phyloP scores from a whole-genome alignment of 2,888 invertebrate species.

The Parelbella ahira region DNA sequence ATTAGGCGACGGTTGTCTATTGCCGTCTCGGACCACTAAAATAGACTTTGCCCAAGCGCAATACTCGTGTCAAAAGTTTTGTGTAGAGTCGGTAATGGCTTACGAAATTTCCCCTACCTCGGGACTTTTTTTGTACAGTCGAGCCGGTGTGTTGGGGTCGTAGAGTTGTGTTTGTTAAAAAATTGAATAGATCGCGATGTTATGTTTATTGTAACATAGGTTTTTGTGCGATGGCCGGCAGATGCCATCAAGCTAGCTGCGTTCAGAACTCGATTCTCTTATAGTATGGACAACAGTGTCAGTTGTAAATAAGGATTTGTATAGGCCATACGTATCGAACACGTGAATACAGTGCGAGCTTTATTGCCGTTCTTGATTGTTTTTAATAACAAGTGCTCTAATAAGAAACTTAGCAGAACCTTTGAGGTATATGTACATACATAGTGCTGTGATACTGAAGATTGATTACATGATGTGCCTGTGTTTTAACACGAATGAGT shows the following conservation, averaged over 20 bases:
- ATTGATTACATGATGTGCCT: constrained; percentile 62
- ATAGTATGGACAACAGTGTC: constrained; percentile 75
- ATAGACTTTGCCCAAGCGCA: constrained; percentile 81
- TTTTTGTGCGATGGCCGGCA: constrained; percentile 56
- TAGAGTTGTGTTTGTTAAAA: constrained; percentile 71
- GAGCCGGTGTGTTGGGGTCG: constrained; percentile 68
- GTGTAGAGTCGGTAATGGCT: constrained; percentile 74
- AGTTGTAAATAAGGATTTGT: constrained; percentile 81
- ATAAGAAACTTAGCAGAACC: constrained; percentile 63
- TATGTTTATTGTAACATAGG: constrained; percentile 56
- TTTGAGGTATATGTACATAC: constrained; percentile 40
- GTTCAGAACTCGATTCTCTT: constrained; percentile 56
- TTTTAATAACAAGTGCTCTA: constrained; percentile 51
- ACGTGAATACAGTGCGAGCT: constrained; percentile 57
- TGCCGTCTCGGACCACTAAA: constrained; percentile 73
- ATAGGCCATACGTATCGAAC: constrained; percentile 76
- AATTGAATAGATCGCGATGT: constrained; percentile 61
- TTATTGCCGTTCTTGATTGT: constrained; percentile 44
- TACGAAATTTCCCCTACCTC: constrained; percentile 79
- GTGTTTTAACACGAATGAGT: constrained; percentile 59
- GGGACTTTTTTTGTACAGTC: constrained; percentile 75
- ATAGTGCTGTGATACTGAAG: constrained; percentile 54
- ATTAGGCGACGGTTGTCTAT: constrained; percentile 53
- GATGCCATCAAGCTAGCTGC: constrained; percentile 69
- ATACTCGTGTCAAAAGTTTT: constrained; percentile 79